phyloP scores from a whole-genome alignment of 2,113 vertebrate genomes.

The Plecturocebus donacophilus region DNA sequence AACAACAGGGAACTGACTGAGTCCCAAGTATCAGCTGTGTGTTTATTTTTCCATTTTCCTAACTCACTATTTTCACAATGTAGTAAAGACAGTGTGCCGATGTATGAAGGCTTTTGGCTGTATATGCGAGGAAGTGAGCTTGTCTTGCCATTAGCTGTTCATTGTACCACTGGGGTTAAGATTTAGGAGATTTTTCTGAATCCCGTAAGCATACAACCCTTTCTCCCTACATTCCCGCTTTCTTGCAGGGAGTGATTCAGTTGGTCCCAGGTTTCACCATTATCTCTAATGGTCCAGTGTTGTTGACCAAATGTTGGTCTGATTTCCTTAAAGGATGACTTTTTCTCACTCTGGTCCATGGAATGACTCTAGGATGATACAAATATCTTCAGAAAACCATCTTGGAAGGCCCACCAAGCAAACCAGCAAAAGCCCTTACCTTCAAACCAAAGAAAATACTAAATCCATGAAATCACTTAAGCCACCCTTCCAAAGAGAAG shows the following conservation, averaged over 20 bases:
- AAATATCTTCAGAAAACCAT: background rate
- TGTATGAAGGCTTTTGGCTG: background rate
- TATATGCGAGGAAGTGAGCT: background rate
- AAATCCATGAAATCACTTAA: conserved; percentile 78
- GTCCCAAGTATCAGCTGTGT: background rate
- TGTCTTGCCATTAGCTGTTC: background rate
- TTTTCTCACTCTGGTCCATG: background rate
- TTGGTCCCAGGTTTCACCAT: background rate
- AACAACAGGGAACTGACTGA: background rate
- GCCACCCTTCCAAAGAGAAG: conserved; percentile 73
- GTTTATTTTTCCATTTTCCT: background rate
- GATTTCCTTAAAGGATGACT: background rate
- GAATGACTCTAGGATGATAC: conserved; percentile 8
- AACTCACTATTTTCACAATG: background rate
- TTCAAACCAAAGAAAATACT: conserved; percentile 80
- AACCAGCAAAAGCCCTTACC: conserved; percentile 63
- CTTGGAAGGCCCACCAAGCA: conserved; percentile 52
- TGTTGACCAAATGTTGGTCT: background rate
- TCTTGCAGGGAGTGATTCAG: background rate
- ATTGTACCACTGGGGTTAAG: background rate
- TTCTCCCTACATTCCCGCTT: background rate
- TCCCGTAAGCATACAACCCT: background rate
- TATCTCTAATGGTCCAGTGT: background rate
- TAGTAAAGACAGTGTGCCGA: background rate
- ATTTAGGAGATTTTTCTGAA: background rate